Percentiles rank a stretch among this genome's conserved stretches.
These are phyloP conservation scores for Cerastoderma edule DNA, from an alignment of 2,888 invertebrate genomes.

Conservation along the genomic window DNA sequence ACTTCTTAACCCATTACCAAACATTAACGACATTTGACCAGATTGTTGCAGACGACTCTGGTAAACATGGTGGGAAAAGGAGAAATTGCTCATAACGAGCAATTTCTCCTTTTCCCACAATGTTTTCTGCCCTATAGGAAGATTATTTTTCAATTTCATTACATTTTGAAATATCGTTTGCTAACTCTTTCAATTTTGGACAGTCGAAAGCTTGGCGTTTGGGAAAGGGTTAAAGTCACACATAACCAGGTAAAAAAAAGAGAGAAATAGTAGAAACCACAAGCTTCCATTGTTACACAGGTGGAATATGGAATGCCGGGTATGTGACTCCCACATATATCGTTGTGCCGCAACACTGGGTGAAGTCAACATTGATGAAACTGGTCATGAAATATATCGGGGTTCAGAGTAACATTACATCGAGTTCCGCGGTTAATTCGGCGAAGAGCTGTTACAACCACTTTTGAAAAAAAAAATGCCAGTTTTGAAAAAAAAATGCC, in stretches of 20 bases:
- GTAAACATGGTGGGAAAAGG: conserved; percentile 10
- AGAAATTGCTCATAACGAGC: conserved; percentile 6
- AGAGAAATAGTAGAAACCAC: too few relatives aligned
- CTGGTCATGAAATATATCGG: too few relatives aligned
- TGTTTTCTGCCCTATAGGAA: conserved; percentile 1
- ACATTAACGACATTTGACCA: not conserved
- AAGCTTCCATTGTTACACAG: not conserved
- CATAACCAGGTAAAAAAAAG: too few relatives aligned
- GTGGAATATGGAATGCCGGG: not conserved
- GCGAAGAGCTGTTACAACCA: not conserved
- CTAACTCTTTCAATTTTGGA: too few relatives aligned
- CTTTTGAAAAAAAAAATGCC: not conserved
- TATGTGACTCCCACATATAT: too few relatives aligned
- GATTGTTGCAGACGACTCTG: not conserved
- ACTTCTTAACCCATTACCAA: too few relatives aligned
- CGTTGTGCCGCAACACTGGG: too few relatives aligned
- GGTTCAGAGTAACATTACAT: too few relatives aligned
- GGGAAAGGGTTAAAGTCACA: not conserved
- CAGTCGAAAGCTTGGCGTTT: not conserved
- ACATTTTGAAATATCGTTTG: too few relatives aligned
- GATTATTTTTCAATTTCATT: not conserved
- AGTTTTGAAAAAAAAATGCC: not conserved
- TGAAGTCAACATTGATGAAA: too few relatives aligned
- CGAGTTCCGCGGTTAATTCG: too few relatives aligned
- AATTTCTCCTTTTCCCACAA: conserved; percentile 10